Evolutionary conservation across 1,140 invertebrate genomes (phyloP), one percentile per base, ranked within the genome.

Genomic region (Mercenaria mercenaria): DNA sequence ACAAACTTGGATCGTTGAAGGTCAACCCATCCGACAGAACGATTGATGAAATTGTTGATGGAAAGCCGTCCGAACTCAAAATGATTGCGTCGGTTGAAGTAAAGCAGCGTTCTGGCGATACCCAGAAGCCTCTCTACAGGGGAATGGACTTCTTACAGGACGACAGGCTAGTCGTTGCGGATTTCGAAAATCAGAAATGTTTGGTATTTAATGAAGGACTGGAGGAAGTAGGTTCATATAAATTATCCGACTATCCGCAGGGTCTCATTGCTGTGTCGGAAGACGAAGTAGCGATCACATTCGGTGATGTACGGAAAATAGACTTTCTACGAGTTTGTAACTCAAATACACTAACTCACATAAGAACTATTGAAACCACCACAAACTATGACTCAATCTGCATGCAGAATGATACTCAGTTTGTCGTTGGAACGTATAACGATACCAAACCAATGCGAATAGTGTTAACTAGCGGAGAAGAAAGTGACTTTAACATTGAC

Each of bases 361-460:
- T 3, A 0, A 18, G 34, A 32, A 23, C 41, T n/a, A n/a, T 47
- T 4, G 23, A 1, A 47, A n/a, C 10, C 43, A 26, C 74, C 23
- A 34, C 74, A 23, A 43, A 41, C 11, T 43, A 47, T 43, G 10
- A n/a, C 39, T 47, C 74, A 8, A 77, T 77, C 6, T 47, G 74
- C 32, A 15, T 39, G n/a, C 43, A 47, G 39, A n/a, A 43, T 41
- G n/a, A 39, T 11, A 13, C 3, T 47, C 4, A 77, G 2, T 47
- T 77, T 43, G 74, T 77, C 23, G 74, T 43, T n/a, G 47, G 74
- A 34, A 77, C 74, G n/a, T 77, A 47, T 29, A 2, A 77, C 29
- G 39, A 77, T 43, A n/a, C 20, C 2, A 29, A 32, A 23, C 74
- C 41, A 15, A 39, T 41, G 0, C 41, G 74, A 8, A 77, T 43